A percentile compares a stretch with the other conserved stretches of the same genome.
Conservation (phyloP, 1,140 invertebrate genomes). For the Druon quercuslanigerum region DNA sequence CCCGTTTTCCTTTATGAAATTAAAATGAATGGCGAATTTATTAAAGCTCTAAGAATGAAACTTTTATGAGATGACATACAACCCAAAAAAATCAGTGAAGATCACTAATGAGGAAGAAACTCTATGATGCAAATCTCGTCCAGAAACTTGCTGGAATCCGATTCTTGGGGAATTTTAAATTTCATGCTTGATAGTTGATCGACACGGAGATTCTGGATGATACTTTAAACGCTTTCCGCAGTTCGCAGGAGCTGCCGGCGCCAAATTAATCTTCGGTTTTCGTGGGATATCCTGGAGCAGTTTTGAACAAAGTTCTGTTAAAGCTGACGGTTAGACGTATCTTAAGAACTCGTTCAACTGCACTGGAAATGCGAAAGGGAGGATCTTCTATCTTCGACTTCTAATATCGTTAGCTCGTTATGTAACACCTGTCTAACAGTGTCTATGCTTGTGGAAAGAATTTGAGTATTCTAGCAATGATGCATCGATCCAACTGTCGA, state of each 20-base stretch:
- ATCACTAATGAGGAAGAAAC: background rate
- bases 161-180: conserved; percentile 8
- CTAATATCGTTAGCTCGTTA: conserved; percentile 50
- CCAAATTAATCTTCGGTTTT: conserved; percentile 65
- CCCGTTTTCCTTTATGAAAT: conserved; percentile 35
- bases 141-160: background rate
- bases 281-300: conserved; percentile 66
- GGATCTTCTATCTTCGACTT: conserved; percentile 52
- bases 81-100: too few relatives aligned
- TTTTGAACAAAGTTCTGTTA: conserved; percentile 63
- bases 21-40: conserved; percentile 2
- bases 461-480: too few relatives aligned
- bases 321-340: conserved; percentile 56
- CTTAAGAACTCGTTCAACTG: conserved; percentile 34
- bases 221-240: conserved; percentile 41
- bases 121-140: background rate
- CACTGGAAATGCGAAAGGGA: conserved; percentile 43
- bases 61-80: background rate
- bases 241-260: conserved; percentile 52
- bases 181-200: conserved; percentile 28
- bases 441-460: background rate
- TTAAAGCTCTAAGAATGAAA: background rate
- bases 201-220: conserved; percentile 34
- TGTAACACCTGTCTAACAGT: conserved; percentile 12
- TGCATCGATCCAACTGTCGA: too few relatives aligned